Conservation (phyloP, 2,888 invertebrate species). For the Cerastis rubricosa region DNA sequence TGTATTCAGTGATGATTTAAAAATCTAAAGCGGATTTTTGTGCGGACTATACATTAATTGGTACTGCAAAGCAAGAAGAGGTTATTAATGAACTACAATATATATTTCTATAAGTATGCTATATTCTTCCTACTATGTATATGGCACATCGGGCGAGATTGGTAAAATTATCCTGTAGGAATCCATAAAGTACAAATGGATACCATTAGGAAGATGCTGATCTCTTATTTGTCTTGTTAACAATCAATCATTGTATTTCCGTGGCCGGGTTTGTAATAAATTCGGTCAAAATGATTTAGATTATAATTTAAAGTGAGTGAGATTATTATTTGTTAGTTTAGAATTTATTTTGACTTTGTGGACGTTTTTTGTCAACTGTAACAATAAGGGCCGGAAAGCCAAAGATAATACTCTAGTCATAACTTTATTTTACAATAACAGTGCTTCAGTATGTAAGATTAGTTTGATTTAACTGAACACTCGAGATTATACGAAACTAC, state of each 20-base stretch:
- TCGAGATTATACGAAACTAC: not conserved
- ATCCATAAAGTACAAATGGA: not conserved
- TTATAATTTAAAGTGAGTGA: slow-evolving; percentile 3
- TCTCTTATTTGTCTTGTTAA: not conserved
- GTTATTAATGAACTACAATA: not conserved
- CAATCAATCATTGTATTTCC: not conserved
- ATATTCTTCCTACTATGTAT: not conserved
- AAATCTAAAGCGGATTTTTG: not conserved
- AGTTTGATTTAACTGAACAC: not conserved
- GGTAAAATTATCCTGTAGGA: not conserved
- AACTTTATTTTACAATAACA: not conserved
- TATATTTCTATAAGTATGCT: not conserved
- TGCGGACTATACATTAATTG: not conserved
- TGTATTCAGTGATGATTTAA: not conserved
- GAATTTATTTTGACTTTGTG: slow-evolving; percentile 9
- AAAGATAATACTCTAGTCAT: slow-evolving; percentile 43
- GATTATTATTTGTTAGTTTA: slow-evolving; percentile 11
- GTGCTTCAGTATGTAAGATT: not conserved
- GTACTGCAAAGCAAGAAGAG: not conserved
- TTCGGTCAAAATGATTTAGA: not conserved
- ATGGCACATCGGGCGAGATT: not conserved
- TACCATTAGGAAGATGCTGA: not conserved
- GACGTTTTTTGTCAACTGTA: not conserved
- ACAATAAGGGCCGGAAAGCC: not conserved
- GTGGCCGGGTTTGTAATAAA: not conserved